Evolutionary conservation across 2,888 invertebrate species (phyloP), one percentile per base, ranked within the genome.

Genomic region (Beris chalybata): DNA sequence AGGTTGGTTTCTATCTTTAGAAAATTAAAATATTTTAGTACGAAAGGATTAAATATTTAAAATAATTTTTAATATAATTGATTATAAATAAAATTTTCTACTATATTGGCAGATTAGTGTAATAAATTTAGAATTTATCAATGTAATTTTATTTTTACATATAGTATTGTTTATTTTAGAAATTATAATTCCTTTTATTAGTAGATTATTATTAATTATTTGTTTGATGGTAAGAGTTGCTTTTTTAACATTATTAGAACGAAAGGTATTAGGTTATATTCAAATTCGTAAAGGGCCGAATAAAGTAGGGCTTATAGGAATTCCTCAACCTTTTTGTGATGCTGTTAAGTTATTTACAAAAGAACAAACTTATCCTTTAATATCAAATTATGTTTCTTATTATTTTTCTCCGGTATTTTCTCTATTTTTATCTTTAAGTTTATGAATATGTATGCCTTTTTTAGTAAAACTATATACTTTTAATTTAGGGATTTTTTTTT

Each of bases 1-100:
- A 90, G 89, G 89, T 90, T 86, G 88, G 89, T 87, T 90, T 90
- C 87, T 90, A 90, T 90, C 88, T 88, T 86, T 85, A 85, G 80
- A 78, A 70, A 77, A 72, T 69, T 75, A 73, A 76, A 78, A 83
- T 84, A 83, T 85, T 85, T 86, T 88, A 89, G 22, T 22, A 22
- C 22, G 22, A 22, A 22, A 22, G 22, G 22, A 22, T 22, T 22
- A 22, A 22, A 22, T 84, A 84, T 84, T 81, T 76, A 76, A 83
- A 84, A 57, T 57, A 22, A 57, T 22, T 81, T 78, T 72, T 76
- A 77, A 75, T 73, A 69, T 70, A 22, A 2, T 22, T 22, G 22
- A 22, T 22, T 22, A 22, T 67, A 74, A 76, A 75, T 74, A 69
- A 73, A 65, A 74, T 69, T 75, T 75, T 75, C 72, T 70, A 72